phyloP scores from a whole-genome alignment of 2,113 vertebrate species.

The Eptesicus fuscus region DNA sequence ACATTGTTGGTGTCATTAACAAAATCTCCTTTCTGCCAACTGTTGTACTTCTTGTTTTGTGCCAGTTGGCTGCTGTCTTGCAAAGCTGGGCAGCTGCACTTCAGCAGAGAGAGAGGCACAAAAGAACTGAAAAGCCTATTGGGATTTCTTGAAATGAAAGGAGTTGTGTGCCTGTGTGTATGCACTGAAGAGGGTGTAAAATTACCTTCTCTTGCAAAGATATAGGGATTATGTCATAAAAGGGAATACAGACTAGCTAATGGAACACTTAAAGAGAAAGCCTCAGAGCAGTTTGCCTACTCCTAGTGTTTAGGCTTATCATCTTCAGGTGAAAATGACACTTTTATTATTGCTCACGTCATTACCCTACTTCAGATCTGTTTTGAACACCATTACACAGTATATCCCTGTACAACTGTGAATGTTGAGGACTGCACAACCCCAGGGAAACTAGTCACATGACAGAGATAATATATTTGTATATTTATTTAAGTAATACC shows the following conservation, averaged over 20 bases:
- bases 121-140: neutral
- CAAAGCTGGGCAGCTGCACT: constrained; percentile 25
- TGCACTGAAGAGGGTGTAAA: neutral
- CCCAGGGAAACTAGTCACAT: neutral
- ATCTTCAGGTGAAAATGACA: neutral
- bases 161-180: neutral
- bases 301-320: neutral
- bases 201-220: neutral
- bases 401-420: neutral
- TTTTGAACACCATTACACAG: neutral
- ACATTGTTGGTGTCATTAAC: constrained; percentile 41
- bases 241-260: neutral
- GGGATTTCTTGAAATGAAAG: neutral
- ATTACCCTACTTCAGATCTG: neutral
- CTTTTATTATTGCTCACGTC: neutral
- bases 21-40: constrained; percentile 28
- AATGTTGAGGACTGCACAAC: neutral
- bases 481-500: neutral
- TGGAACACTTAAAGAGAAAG: neutral
- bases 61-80: constrained; percentile 47
- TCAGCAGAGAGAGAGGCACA: constrained; percentile 15
- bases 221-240: neutral
- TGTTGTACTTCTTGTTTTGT: constrained; percentile 20
- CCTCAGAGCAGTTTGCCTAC: neutral
- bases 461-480: neutral